Evolutionary conservation across 2,888 invertebrate species (phyloP).

Genomic region (Lymantria dispar): DNA sequence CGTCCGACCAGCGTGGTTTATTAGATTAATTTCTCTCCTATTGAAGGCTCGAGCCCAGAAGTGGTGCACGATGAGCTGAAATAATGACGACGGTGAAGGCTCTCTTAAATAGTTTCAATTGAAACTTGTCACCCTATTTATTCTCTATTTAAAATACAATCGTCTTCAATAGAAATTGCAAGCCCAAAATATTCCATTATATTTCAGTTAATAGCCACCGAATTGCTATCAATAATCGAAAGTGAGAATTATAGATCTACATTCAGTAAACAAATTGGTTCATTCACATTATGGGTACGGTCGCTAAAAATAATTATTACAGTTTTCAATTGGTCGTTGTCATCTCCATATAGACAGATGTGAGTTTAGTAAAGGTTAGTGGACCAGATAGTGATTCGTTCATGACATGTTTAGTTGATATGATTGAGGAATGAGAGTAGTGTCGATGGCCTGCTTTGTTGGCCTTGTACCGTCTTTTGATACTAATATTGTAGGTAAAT

Average conservation of each 20-base stretch:
- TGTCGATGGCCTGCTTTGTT: constrained; percentile 28
- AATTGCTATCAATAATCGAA: constrained; percentile 30
- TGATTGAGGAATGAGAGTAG: constrained; percentile 6
- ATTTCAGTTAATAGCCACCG: background rate
- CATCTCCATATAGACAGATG: constrained; percentile 65
- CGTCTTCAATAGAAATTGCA: no score
- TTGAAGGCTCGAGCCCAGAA: no score
- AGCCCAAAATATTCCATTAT: background rate
- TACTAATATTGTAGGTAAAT: constrained; percentile 8
- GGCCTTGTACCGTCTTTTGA: constrained; percentile 31
- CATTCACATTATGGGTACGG: constrained; percentile 38
- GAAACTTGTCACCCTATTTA: no score
- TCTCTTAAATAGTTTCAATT: no score
- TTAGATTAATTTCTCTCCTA: no score
- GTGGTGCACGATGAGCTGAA: no score
- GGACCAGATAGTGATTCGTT: constrained; percentile 36
- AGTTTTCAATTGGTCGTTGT: constrained; percentile 62
- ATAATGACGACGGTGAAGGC: no score
- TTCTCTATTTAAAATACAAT: no score
- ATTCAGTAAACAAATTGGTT: constrained; percentile 45
- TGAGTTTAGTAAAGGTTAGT: constrained; percentile 49
- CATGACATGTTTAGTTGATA: constrained; percentile 28
- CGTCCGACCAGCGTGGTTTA: no score
- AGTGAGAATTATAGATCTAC: constrained; percentile 34
- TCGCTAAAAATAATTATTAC: constrained; percentile 68